These are phyloP conservation scores for Sphecodes monilicornis DNA, from an alignment of 2,888 invertebrate genomes.

Conservation along the genomic window DNA sequence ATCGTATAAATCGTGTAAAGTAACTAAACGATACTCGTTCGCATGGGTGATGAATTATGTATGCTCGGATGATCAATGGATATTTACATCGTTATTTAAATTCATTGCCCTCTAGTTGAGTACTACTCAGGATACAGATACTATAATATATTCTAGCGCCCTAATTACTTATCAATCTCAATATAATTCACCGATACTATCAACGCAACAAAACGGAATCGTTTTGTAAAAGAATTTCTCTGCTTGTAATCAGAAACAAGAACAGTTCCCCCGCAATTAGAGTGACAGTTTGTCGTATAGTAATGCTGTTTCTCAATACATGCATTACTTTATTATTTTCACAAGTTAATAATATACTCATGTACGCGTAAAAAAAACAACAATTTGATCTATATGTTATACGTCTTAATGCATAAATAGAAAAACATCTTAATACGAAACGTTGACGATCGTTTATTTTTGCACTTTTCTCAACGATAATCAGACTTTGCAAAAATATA, in stretches of 20 bases:
- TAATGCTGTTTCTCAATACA: conserved; percentile 62
- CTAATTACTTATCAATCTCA: neutral
- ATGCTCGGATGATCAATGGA: neutral
- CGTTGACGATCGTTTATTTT: neutral
- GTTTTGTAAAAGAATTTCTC: neutral
- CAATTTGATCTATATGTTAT: conserved; percentile 19
- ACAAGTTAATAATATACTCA: conserved; percentile 8
- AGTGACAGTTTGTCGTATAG: conserved; percentile 12
- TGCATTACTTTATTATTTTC: conserved; percentile 58
- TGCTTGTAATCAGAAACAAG: neutral
- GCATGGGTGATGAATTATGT: conserved; percentile 10
- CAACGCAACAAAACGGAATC: neutral
- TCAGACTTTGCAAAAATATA: neutral
- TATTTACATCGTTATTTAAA: conserved; percentile 28
- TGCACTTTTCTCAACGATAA: neutral
- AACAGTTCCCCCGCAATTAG: neutral
- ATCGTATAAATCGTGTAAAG: neutral
- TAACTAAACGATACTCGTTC: conserved; percentile 5
- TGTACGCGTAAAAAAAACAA: conserved; percentile 28
- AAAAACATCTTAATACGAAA: conserved; percentile 34
- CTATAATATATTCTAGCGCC: conserved; percentile 30
- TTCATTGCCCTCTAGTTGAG: conserved; percentile 20
- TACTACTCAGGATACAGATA: conserved; percentile 20
- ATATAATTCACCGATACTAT: neutral
- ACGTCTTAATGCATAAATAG: conserved; percentile 14